Conservation (phyloP, 2,888 invertebrate species). For the Andrena marginata region DNA sequence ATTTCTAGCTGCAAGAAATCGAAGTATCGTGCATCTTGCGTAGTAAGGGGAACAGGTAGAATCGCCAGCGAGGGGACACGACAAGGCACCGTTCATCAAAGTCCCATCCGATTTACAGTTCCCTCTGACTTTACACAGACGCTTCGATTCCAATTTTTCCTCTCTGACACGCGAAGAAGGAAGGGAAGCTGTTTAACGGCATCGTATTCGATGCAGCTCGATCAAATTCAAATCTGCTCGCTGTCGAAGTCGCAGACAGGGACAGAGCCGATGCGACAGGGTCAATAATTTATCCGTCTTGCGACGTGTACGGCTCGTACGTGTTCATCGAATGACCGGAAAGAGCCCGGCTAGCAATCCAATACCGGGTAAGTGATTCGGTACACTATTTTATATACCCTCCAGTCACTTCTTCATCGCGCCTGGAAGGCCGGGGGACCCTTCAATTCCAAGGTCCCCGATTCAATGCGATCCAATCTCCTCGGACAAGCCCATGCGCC, state of each 20-base stretch:
- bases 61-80: background rate
- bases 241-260: slow-evolving; percentile 4
- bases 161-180: background rate
- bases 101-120: slow-evolving; percentile 3
- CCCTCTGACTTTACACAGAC: background rate
- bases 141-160: background rate
- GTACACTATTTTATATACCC: slow-evolving; percentile 58
- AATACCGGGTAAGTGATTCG: slow-evolving; percentile 64
- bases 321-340: slow-evolving; percentile 20
- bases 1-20: background rate
- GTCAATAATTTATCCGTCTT: slow-evolving; percentile 43
- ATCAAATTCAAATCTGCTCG: slow-evolving; percentile 3
- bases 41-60: background rate
- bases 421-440: slow-evolving; percentile 17
- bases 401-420: slow-evolving; percentile 53
- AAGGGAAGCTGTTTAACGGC: slow-evolving; percentile 10
- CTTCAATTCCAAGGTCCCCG: slow-evolving; percentile 58
- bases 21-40: background rate
- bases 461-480: slow-evolving; percentile 75
- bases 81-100: background rate
- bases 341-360: slow-evolving; percentile 42
- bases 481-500: slow-evolving; percentile 59
- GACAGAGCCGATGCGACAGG: background rate
- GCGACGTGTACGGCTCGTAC: slow-evolving; percentile 5
- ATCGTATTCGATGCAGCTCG: slow-evolving; percentile 3